Evolutionary conservation across 2,797 vertebrate genomes (phyloP), one percentile per base, ranked within the genome.

Genomic region (Chelmon rostratus): DNA sequence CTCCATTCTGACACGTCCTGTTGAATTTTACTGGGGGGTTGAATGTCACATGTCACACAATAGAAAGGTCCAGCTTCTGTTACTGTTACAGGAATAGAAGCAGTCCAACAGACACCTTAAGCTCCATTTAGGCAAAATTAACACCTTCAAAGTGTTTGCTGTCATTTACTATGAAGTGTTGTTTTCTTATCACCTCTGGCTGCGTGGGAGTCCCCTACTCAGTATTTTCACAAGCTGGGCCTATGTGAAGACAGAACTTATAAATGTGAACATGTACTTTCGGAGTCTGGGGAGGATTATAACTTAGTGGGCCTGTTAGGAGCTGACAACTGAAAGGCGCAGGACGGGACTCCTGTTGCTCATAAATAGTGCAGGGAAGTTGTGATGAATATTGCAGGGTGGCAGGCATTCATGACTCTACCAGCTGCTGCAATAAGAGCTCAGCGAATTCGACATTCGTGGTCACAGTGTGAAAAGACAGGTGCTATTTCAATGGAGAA

Each of bases 331-430:
- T 85, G 77, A 94, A 95, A 93, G 93, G 95, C 95, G 76, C 67
- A 79, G 82, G 61, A 75, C 53, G 33, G 68, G 69, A 94, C 91
- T 96, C 91, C 73, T 93, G 92, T 95, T 93, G 87, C 96, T 95
- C 93, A 96, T 97, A 75, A 97, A 93, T 97, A 96, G 94, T 96
- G 92, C 87, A 97, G 94, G 80, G 92, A 70, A 50, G 58, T 82
- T 84, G 82, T 90, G 92, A 94, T 95, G 89, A 88, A 90, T 90
- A 89, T 91, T 95, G 90, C 89, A 94, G 54, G 52, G 82, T 57
- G 85, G 91, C 81, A 85, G 89, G 84, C 71, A 73, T 90, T 93
- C 88, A 87, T 53, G 73, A 81, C 69, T 81, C 65, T 57, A 70
- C 63, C 86, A 79, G 75, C 76, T 70, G 35, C 40, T 64, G 23